phyloP scores from a whole-genome alignment of 2,113 vertebrate genomes.

The Sciurus niger region DNA sequence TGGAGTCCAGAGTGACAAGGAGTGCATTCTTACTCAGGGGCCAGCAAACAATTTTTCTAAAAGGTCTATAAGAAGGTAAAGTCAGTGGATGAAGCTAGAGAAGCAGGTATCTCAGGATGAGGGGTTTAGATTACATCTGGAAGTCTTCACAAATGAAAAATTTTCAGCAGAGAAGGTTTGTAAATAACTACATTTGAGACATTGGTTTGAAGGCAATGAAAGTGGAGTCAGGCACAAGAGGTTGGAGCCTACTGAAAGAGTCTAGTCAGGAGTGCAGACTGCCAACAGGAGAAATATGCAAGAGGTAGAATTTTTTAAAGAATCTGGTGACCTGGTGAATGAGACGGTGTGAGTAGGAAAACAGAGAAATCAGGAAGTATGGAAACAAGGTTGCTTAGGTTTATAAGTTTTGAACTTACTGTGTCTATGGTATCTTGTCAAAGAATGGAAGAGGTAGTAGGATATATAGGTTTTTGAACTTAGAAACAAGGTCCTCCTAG shows the following conservation, averaged over 20 bases:
- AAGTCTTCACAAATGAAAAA: neutral
- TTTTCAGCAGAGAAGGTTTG: neutral
- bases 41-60: neutral
- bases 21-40: too few relatives aligned
- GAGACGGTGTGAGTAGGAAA: neutral
- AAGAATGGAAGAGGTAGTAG: neutral
- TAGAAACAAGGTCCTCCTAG: neutral
- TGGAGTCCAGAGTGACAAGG: neutral
- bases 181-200: neutral
- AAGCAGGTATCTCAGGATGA: neutral
- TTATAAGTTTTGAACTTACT: neutral
- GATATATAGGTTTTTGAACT: neutral
- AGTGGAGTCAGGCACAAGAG: neutral
- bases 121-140: neutral
- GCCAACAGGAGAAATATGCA: neutral
- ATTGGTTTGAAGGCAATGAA: neutral
- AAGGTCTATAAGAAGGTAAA: neutral
- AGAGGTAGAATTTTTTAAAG: neutral
- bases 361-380: neutral
- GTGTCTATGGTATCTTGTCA: slow-evolving; percentile 4
- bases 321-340: neutral
- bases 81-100: neutral
- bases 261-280: neutral
- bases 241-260: neutral
- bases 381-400: neutral